These are phyloP conservation scores for Lacanobia wlatinum DNA, from an alignment of 2,888 invertebrate species.

Conservation along the genomic window DNA sequence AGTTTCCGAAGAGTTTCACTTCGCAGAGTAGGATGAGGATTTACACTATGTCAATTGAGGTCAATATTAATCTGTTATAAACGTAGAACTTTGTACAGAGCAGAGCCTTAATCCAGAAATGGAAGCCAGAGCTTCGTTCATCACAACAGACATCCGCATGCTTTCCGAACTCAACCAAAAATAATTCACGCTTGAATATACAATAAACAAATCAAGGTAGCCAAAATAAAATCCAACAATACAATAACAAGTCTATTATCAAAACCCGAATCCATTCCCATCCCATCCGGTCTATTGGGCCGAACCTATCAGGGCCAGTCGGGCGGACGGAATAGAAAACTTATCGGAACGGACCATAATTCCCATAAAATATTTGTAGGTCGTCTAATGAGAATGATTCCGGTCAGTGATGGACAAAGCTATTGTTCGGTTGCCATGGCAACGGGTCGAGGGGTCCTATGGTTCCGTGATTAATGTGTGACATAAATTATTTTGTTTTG, in stretches of 20 bases:
- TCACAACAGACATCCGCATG: not conserved
- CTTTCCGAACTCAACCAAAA: constrained; percentile 4
- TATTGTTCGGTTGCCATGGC: constrained; percentile 53
- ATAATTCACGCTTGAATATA: constrained; percentile 12
- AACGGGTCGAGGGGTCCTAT: constrained; percentile 26
- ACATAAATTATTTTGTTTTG: constrained; percentile 57
- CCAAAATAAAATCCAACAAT: constrained; percentile 45
- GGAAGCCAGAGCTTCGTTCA: too few species aligned
- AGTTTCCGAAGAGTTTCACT: too few species aligned
- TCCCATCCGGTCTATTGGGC: constrained; percentile 47
- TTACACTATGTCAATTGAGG: too few species aligned
- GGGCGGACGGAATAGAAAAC: constrained; percentile 58
- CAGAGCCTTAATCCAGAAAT: too few species aligned
- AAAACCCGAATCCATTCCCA: constrained; percentile 42
- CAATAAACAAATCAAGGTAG: constrained; percentile 32
- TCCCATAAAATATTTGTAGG: constrained; percentile 65
- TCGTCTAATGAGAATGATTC: constrained; percentile 55
- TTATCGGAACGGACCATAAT: constrained; percentile 53
- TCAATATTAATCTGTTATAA: too few species aligned
- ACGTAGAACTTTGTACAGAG: too few species aligned
- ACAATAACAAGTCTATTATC: constrained; percentile 55
- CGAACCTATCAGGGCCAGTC: constrained; percentile 44
- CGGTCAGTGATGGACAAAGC: constrained; percentile 53
- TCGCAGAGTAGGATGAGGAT: too few species aligned
- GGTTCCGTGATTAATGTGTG: constrained; percentile 51